Base-by-base conservation (phyloP, 2,113 vertebrate species). In the Puntigrus tetrazona region DNA sequence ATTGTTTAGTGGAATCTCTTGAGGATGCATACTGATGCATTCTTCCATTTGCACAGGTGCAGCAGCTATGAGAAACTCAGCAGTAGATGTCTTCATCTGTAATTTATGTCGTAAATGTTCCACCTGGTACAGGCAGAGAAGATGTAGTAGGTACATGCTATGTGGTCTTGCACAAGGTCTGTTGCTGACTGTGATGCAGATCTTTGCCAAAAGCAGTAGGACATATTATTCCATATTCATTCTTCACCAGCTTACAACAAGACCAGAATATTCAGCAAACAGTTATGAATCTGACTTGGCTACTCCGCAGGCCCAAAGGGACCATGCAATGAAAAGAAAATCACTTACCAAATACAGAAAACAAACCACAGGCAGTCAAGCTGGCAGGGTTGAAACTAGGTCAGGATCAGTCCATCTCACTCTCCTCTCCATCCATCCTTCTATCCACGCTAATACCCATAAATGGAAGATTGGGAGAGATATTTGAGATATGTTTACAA, bases 331-430 rank as follows among this genome's bases (percentile, higher is more conserved):
- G 57, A 50, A 50, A 25, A 75, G 16, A 45, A 65, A 67, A 65
- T 16, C 27, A 65, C 41, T 80, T 47, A 41, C 59, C 38, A 31
- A 47, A 47, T 31, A 85, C 70, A 80, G 65, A 78, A 73, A 87
- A 74, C 45, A 82, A 87, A 83, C 76, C 73, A 27, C 84, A 57
- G 65, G 63, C 75, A 50, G 67, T 85, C 78, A 77, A 80, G 31
- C 25, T 89, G 89, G 88, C 89, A 85, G 63, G 76, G 34, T 57
- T 55, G 18, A 88, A 92, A 90, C 70, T 90, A 88, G 82, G 86
- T 87, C 90, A 88, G 27, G n/a, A 41, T 81, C 38, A 73, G 38
- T 81, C 72, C 78, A 82, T 43, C 47, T 74, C 61, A 22, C 16
- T 29, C 36, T 38, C 31, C 34, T 22, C 47, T 22, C 47, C 18